Evolutionary conservation across 92 coral and sea anemone genomes (phyloP).

Genomic region (Chrysogorgia sp.): DNA sequence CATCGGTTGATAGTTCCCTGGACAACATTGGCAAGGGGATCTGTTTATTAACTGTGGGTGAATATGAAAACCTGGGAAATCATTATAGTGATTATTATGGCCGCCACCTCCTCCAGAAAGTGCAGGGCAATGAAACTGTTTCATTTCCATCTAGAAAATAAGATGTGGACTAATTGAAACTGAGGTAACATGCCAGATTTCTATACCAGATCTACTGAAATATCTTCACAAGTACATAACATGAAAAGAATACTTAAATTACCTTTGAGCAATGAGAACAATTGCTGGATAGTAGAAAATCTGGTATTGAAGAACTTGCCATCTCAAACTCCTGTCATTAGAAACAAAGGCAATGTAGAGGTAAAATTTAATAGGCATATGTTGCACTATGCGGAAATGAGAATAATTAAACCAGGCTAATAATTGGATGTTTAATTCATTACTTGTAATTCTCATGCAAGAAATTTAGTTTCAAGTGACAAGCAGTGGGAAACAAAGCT

Average conservation of each 20-base stretch:
- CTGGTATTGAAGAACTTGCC: conserved; percentile 31
- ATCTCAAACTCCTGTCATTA: not conserved
- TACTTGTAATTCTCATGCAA: too few relatives aligned
- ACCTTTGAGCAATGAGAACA: conserved; percentile 45
- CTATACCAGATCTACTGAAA: too few relatives aligned
- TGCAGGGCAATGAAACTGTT: conserved; percentile 26
- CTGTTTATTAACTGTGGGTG: conserved; percentile 20
- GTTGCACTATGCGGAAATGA: too few relatives aligned
- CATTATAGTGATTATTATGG: conserved; percentile 7
- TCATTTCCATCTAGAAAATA: conserved; percentile 23
- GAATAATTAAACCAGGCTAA: too few relatives aligned
- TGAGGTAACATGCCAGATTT: too few relatives aligned
- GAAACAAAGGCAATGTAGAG: too few relatives aligned
- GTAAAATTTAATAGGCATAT: too few relatives aligned
- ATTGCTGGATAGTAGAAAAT: conserved; percentile 18
- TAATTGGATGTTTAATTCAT: too few relatives aligned
- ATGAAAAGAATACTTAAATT: not conserved
- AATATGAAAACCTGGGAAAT: conserved; percentile 25
- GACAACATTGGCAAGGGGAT: conserved; percentile 31
- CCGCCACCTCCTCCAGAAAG: conserved; percentile 26
- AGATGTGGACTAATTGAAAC: too few relatives aligned
- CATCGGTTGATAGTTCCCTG: conserved; percentile 6
- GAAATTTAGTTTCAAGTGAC: too few relatives aligned
- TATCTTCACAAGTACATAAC: not conserved
- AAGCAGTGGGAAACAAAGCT: too few relatives aligned